Percentiles rank a stretch among this genome's conserved stretches.
Conservation (phyloP, 2,113 vertebrate genomes). For the Gallinago media region DNA sequence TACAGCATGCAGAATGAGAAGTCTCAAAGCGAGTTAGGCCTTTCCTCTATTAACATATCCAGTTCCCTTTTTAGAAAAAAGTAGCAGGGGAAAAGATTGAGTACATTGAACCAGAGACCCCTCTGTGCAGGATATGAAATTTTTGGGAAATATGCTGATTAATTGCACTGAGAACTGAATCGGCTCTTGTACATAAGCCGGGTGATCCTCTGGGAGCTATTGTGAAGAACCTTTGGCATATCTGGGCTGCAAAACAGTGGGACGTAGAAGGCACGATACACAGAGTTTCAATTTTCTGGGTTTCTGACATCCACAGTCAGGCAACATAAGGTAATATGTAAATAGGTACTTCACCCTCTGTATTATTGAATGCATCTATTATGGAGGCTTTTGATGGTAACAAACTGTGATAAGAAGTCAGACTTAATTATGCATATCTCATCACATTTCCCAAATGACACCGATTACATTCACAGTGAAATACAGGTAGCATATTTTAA, state of each 20-base stretch:
- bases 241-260: slow-evolving; percentile 1
- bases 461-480: slow-evolving; percentile 54
- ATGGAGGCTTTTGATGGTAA: slow-evolving; percentile 66
- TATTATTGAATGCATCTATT: slow-evolving; percentile 49
- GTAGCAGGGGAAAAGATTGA: neutral
- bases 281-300: neutral
- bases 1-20: neutral
- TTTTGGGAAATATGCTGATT: neutral
- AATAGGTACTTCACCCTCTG: slow-evolving; percentile 31
- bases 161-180: neutral
- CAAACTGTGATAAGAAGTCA: slow-evolving; percentile 67
- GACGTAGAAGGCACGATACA: neutral
- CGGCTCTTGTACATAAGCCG: neutral
- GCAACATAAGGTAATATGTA: slow-evolving; percentile 45
- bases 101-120: neutral
- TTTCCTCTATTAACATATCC: neutral
- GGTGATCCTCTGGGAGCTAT: neutral
- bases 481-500: slow-evolving; percentile 61
- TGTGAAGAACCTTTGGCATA: neutral
- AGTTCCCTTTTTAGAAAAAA: neutral
- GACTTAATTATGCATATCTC: slow-evolving; percentile 73
- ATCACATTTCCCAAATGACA: slow-evolving; percentile 68
- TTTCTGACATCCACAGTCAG: slow-evolving; percentile 25
- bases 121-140: neutral
- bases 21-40: neutral